Conservation (phyloP, 2,797 vertebrate species). For the Rhodeus uyekii region DNA sequence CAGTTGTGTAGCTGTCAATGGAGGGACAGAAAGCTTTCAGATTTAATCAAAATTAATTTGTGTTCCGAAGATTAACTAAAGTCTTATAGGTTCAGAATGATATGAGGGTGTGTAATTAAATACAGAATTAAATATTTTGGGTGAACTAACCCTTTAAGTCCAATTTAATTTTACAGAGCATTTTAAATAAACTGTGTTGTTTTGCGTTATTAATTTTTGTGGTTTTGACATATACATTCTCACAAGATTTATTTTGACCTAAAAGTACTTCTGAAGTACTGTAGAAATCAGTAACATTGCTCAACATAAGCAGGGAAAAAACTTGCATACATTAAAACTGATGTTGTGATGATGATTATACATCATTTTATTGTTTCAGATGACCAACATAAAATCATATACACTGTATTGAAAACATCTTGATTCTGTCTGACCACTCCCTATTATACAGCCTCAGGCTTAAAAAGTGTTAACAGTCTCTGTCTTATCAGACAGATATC, state of each 20-base stretch:
- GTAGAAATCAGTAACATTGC: neutral
- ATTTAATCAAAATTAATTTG: too few relatives aligned
- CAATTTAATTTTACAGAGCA: neutral
- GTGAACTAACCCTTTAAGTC: neutral
- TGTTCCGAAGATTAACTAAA: too few relatives aligned
- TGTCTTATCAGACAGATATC: slow-evolving; percentile 75
- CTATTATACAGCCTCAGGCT: slow-evolving; percentile 63
- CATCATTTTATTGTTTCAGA: neutral
- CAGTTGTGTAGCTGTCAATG: too few relatives aligned
- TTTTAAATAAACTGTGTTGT: neutral
- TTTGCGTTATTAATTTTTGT: neutral
- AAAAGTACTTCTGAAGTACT: neutral
- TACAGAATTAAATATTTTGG: too few relatives aligned
- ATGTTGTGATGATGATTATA: too few relatives aligned
- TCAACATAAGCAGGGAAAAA: too few relatives aligned
- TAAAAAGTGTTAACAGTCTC: slow-evolving; percentile 67
- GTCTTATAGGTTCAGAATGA: too few relatives aligned
- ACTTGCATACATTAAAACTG: neutral
- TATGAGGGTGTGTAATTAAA: too few relatives aligned
- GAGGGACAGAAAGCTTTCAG: too few relatives aligned
- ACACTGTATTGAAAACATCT: neutral
- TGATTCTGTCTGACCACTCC: slow-evolving; percentile 25
- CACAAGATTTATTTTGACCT: neutral
- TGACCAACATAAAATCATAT: neutral
- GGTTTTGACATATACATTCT: neutral